Evolutionary conservation across 2,113 vertebrate genomes (phyloP).

Genomic region (Semnopithecus entellus): DNA sequence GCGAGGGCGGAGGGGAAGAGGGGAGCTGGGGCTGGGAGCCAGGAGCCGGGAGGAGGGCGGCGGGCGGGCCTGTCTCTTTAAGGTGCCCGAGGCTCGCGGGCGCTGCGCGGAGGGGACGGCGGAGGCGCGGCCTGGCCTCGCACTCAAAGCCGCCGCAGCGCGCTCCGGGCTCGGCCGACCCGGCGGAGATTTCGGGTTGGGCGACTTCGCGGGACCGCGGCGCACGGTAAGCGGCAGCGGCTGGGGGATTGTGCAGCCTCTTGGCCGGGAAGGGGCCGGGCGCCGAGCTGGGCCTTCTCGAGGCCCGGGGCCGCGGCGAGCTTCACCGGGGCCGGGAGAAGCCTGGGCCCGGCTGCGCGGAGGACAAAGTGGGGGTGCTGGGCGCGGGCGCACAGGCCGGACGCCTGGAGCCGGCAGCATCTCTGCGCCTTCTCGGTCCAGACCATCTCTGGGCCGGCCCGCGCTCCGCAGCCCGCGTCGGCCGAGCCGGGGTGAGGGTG

Average conservation of each 20-base stretch:
- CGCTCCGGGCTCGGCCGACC: not conserved
- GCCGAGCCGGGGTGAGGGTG: not conserved
- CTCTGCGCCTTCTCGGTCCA: not conserved
- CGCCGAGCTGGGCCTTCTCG: not conserved
- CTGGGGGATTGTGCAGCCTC: not conserved
- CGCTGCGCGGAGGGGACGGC: not conserved
- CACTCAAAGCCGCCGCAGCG: not conserved
- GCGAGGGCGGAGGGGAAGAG: not conserved
- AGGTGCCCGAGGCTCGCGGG: not conserved
- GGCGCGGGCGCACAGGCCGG: not conserved
- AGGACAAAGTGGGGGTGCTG: not conserved
- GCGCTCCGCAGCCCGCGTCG: not conserved
- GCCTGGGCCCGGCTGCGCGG: not conserved
- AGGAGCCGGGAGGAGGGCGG: not conserved
- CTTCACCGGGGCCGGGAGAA: not conserved
- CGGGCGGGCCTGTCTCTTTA: not conserved
- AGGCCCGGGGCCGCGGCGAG: not conserved
- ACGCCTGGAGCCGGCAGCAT: not conserved
- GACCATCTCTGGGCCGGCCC: not conserved
- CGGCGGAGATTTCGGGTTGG: not conserved
- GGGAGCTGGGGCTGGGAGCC: not conserved
- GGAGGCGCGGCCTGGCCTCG: slow-evolving; percentile 15
- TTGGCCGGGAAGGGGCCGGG: not conserved
- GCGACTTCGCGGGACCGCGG: not conserved
- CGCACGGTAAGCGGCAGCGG: slow-evolving; percentile 37